Evolutionary conservation across 2,888 invertebrate species (phyloP), one percentile per base, ranked within the genome.

Genomic region (Epistrophella euchroma): DNA sequence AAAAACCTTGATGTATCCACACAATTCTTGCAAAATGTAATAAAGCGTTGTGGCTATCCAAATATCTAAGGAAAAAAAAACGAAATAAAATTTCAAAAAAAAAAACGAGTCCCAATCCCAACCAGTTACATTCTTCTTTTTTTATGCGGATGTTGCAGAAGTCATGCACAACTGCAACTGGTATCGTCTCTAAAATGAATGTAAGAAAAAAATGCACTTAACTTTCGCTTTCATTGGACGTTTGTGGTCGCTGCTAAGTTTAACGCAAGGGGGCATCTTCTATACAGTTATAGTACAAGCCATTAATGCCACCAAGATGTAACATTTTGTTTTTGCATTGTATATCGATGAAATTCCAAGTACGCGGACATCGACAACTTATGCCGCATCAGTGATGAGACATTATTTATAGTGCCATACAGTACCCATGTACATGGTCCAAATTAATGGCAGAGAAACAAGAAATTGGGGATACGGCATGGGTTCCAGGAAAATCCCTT

Each of bases 221-320:
- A 84, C 84, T 84, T 84, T 84, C 84, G 84, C 84, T 84, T 84
- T 84, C 77, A 60, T 82, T 68, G 43, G 76, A 45, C 17, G 28
- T 32, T 15, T 22, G 15, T 15, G 19, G 60, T 72, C 13, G 43
- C 17, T 25, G 64, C 19, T 19, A 11, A 22, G 11, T 62, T 40
- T 25, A 40, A 62, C 25, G 64, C 22, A 58, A 66, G 56, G 70
- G 70, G 64, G 47, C 35, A 75, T 52, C 45, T 62, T 62, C 40
- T 22, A 40, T 22, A 40, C 10, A 40, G 22, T n/a, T 28, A 32
- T 40, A n/a, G 43, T 60, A 52, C 43, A 62, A 45, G 60, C 35
- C 70, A 70, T 64, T 78, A 83, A 70, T 77, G 52, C 68, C 76
- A 77, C 77, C 35, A 71, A 78, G 79, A 84, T 75, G 75, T 75